Base-by-base conservation (phyloP, 2,113 vertebrate genomes). In the Vulpes lagopus region DNA sequence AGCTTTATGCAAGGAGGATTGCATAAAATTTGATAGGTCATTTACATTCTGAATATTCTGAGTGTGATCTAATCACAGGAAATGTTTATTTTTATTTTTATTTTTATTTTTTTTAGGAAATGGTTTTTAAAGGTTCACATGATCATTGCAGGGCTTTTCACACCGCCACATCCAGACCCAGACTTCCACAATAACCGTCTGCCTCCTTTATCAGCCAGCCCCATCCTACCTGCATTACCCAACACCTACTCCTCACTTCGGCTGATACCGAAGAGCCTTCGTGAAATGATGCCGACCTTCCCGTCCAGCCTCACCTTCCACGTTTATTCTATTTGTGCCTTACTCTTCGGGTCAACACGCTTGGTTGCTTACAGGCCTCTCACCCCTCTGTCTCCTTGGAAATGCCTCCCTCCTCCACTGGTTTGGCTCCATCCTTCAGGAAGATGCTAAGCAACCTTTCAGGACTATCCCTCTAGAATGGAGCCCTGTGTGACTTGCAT, bases 21-120 rank as follows among this genome's bases (percentile, higher is more conserved):
- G 94, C 90, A 96, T 95, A 95, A 96, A 98, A 96, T 96, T 94
- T 98, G 94, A 97, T 85, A 94, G 94, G 92, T 91, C 94, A 97
- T 96, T 98, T 94, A 94, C 96, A 96, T 94, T 92, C 87, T 94
- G 92, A 94, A 88, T 96, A 96, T 85, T 94, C 80, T 11, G 38
- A 95, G 55, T 85, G 5, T 95, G 95, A 95, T 93, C 96, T 95
- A 97, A 96, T 97, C 96, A 67, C 65, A 94, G 87, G 84, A 85
- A 96, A 96, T 95, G 92, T 53, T 96, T 98, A 43, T 43, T 43
- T 43, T 43, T 43, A 43, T 43, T 43, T 43, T 43, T 43, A 43
- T 43, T 43, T 43, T 43, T 43, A 43, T 7, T 43, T 43, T 43
- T 43, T 43, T 43, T 43, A 94, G 87, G 90, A 85, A 96, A 96